Base-by-base conservation (phyloP, 2,797 vertebrate genomes). In the Semaprochilodus insignis region DNA sequence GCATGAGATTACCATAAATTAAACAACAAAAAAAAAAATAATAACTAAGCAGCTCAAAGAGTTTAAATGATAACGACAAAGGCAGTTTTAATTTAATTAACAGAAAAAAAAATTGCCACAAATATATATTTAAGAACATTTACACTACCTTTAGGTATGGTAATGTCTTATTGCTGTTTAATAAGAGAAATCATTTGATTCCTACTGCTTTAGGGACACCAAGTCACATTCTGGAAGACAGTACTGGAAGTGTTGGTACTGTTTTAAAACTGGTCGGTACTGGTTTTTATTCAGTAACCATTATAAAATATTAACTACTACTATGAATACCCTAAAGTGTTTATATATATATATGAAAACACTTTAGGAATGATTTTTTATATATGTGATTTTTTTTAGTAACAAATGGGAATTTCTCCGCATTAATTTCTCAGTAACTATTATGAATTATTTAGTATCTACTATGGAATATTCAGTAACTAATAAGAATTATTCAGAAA, bases 1-100 rank as follows among this genome's bases (percentile, higher is more conserved):
- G 95, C 95, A 96, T 96, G 95, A 95, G 94, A 97, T 96, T 95
- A 95, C 90, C 92, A 94, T 93, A 93, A 94, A 95, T 96, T 96
- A 96, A 94, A 92, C 31, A 31, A 31, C 31, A 31, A 1, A 31
- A 31, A 1, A 15, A 65, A 73, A 69, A 75, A 54, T 62, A 92
- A 91, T 91, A 85, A 77, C 77, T 77, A 94, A 94, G 88, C 88
- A 36, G 55, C 93, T 91, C 92, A 94, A 72, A 44, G 40, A 19
- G 71, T 69, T 80, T 54, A 77, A 80, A 65, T 2, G 59, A 76
- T 75, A 48, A 71, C 16, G 4, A 17, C 48, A 25, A 25, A 69
- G 62, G 51, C 48, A 21, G n/a, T 73, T 75, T 75, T 27, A 19
- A 23, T 51, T 52, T 67, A 17, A 73, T 77, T n/a, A 67, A 78